Evolutionary conservation across 2,113 vertebrate species (phyloP).

Genomic region (Cervus canadensis): DNA sequence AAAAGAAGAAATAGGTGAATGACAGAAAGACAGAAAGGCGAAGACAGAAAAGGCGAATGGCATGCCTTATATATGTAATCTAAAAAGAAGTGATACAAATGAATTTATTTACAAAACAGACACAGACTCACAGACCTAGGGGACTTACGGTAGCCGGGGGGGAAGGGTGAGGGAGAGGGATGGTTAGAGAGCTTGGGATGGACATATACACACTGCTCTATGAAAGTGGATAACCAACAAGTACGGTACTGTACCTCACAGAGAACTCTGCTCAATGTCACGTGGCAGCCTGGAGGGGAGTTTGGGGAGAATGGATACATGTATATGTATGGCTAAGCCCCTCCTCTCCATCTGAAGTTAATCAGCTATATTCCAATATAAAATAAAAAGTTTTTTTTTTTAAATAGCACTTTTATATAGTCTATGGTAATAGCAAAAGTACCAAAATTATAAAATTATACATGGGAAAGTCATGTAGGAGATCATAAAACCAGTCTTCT

Average conservation of each 20-base stretch:
- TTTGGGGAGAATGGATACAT: background rate
- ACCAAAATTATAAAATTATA: background rate
- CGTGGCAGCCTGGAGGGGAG: background rate
- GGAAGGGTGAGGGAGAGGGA: background rate
- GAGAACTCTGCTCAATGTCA: background rate
- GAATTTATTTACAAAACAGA: background rate
- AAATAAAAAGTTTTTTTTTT: background rate
- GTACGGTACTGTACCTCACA: accelerated
- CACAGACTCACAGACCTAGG: background rate
- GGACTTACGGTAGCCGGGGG: background rate
- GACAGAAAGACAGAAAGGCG: too few relatives aligned
- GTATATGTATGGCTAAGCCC: background rate
- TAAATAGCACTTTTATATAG: background rate
- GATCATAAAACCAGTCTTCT: background rate
- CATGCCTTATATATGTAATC: background rate
- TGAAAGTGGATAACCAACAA: background rate
- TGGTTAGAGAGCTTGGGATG: background rate
- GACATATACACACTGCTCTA: background rate
- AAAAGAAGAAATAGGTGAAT: too few relatives aligned
- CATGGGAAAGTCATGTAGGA: background rate
- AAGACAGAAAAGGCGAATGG: too few relatives aligned
- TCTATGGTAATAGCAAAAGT: background rate
- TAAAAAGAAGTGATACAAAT: background rate
- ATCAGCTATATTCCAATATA: background rate
- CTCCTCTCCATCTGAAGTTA: background rate